Base-by-base conservation (phyloP, 2,113 vertebrate species). In the Apus apus region DNA sequence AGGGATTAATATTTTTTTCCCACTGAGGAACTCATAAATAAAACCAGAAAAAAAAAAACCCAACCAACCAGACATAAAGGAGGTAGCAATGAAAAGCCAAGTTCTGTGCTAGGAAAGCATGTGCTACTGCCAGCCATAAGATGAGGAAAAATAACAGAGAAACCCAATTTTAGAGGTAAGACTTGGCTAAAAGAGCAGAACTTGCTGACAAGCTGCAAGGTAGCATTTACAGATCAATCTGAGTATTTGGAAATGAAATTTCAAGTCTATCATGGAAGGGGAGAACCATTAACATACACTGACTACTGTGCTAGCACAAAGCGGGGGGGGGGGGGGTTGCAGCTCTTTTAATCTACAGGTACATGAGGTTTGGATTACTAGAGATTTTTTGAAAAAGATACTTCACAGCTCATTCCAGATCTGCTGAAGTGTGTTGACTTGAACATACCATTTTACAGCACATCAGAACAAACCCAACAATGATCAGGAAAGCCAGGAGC, bases 21-120 rank as follows among this genome's bases (percentile, higher is more conserved):
- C 75, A 91, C 56, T 25, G 68, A 91, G 78, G 64, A 90, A 77
- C 78, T 94, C n/a, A 90, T 95, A 87, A 97, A 94, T 88, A 95
- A 93, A 95, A 88, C 67, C 67, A 83, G 77, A 12, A 68, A 74
- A 60, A 85, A 56, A 30, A 54, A 30, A 29, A 27, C n/a, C n/a
- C 8, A 50, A 51, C 21, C 8, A 2, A 89, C 45, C 78, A 51
- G 77, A 14, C 64, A 67, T 51, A 43, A 88, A 95, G 75, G 87
- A 94, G 94, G 93, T 80, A 93, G 79, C 90, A 34, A 67, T 46
- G 68, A 90, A 61, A 84, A 94, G 90, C 93, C 30, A 68, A 72
- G 53, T 48, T 64, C 61, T 68, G 74, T 14, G 66, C 89, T 56
- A 88, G 79, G 71, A 50, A 83, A 71, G 68, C 29, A 0, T 32